Conservation (phyloP, 2,888 invertebrate genomes). For the Drosophila diplacantha region DNA sequence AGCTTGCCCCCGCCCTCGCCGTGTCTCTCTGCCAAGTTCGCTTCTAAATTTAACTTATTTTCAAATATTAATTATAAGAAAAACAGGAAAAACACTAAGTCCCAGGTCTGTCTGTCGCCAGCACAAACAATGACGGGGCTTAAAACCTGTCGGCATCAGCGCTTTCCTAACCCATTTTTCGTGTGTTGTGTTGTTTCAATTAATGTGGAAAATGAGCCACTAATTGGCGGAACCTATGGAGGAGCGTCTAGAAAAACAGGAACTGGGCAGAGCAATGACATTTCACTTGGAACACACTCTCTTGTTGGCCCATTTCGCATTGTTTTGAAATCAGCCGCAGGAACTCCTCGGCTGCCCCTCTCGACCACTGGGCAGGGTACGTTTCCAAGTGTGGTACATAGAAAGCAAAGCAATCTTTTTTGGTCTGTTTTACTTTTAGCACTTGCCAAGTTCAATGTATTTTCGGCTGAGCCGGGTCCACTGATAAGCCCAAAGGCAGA, state of each 20-base stretch:
- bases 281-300: neutral
- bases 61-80: neutral
- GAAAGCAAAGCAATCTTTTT: slow-evolving; percentile 12
- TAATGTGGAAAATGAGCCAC: slow-evolving; percentile 3
- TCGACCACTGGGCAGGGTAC: neutral
- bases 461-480: slow-evolving; percentile 6
- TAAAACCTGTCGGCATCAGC: neutral
- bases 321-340: slow-evolving; percentile 3
- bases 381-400: neutral
- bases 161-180: slow-evolving; percentile 2
- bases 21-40: neutral
- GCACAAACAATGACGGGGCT: slow-evolving; percentile 15
- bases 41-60: slow-evolving; percentile 14
- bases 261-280: neutral
- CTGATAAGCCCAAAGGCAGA: slow-evolving; percentile 25
- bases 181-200: neutral
- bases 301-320: neutral
- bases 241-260: neutral
- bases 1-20: neutral
- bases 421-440: slow-evolving; percentile 1
- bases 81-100: neutral
- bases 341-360: neutral
- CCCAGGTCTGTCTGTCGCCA: neutral
- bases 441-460: slow-evolving; percentile 32
- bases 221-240: neutral